phyloP scores from a whole-genome alignment of 2,888 invertebrate species.

The Spisula subtruncata region DNA sequence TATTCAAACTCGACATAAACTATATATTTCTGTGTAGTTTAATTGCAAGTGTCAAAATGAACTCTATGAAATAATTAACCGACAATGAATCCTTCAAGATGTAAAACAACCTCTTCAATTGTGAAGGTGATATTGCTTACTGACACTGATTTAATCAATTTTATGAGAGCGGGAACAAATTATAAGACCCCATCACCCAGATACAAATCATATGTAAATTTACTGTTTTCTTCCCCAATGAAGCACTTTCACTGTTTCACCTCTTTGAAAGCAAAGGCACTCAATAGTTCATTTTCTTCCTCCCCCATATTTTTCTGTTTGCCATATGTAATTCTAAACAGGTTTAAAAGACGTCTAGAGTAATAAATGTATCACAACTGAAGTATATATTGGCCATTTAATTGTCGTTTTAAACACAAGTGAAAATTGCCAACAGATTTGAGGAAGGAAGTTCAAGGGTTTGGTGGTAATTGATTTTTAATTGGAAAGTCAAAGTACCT shows the following conservation, averaged over 20 bases:
- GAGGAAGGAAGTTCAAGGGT: background rate
- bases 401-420: slow-evolving; percentile 31
- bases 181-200: too few relatives aligned
- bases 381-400: too few relatives aligned
- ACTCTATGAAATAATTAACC: too few relatives aligned
- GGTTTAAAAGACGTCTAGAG: too few relatives aligned
- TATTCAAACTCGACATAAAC: background rate
- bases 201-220: too few relatives aligned
- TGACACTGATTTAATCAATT: slow-evolving; percentile 38
- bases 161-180: background rate
- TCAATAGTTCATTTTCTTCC: background rate
- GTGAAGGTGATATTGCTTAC: background rate
- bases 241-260: too few relatives aligned
- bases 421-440: background rate
- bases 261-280: slow-evolving; percentile 27
- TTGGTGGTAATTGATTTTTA: slow-evolving; percentile 14
- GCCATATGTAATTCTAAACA: too few relatives aligned
- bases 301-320: background rate
- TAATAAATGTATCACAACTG: too few relatives aligned
- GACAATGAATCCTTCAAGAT: background rate
- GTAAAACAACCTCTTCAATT: slow-evolving; percentile 4
- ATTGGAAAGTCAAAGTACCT: too few relatives aligned
- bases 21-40: slow-evolving; percentile 1
- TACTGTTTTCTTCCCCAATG: too few relatives aligned
- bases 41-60: slow-evolving; percentile 17